These are phyloP conservation scores for Cebidichthys violaceus DNA, from an alignment of 2,113 vertebrate species.

Conservation along the genomic window DNA sequence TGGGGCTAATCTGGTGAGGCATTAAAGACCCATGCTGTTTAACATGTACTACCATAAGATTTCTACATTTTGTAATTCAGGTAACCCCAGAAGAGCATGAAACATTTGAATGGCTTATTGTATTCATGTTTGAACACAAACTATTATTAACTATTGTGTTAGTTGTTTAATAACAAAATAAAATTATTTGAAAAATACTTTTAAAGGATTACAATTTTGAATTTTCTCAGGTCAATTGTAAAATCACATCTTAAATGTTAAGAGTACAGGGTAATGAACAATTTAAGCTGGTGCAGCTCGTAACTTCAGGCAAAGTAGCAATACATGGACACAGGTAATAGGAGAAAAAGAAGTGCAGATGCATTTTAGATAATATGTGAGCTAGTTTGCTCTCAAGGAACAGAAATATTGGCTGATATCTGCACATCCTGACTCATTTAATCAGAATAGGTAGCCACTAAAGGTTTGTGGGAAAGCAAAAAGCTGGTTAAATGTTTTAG, in stretches of 20 bases:
- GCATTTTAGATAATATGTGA: constrained; percentile 33
- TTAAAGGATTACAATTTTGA: neutral
- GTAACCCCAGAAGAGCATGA: neutral
- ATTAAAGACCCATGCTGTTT: constrained; percentile 22
- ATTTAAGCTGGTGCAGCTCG: constrained; percentile 43
- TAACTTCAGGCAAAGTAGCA: constrained; percentile 57
- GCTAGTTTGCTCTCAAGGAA: constrained; percentile 26
- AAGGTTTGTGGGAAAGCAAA: constrained; percentile 22
- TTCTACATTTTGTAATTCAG: constrained; percentile 23
- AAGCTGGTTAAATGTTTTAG: constrained; percentile 8
- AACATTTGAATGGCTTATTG: constrained; percentile 4
- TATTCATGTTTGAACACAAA: neutral
- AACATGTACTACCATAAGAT: constrained; percentile 5
- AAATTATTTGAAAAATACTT: neutral
- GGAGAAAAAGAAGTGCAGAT: constrained; percentile 16
- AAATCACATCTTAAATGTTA: constrained; percentile 34
- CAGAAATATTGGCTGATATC: constrained; percentile 35
- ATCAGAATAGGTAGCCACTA: constrained; percentile 1
- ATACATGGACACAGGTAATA: constrained; percentile 19
- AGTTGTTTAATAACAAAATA: neutral
- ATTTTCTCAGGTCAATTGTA: constrained; percentile 10
- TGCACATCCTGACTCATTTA: constrained; percentile 27
- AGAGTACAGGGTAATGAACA: constrained; percentile 9
- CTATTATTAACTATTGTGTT: neutral
- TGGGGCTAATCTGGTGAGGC: constrained; percentile 10